Conservation (phyloP, 2,113 vertebrate genomes). For the Lipotes vexillifer region DNA sequence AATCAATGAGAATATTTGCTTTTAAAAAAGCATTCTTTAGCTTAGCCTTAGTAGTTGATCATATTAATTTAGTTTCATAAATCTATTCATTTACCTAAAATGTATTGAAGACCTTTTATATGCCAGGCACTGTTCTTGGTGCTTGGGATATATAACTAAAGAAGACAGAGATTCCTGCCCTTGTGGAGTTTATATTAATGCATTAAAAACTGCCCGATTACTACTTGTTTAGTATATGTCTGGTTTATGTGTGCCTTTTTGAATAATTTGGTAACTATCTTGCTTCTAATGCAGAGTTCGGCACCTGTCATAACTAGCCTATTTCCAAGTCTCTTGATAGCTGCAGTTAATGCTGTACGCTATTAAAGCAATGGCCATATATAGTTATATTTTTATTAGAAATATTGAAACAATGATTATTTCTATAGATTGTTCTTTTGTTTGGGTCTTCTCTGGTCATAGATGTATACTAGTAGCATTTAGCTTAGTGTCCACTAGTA, state of each 20-base stretch:
- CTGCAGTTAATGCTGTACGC: background rate
- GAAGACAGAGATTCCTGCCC: background rate
- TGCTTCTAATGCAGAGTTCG: background rate
- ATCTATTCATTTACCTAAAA: background rate
- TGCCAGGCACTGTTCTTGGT: background rate
- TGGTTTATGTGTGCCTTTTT: background rate
- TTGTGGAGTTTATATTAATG: background rate
- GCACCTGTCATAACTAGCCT: background rate
- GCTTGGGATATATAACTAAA: background rate
- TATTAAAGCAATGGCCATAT: background rate
- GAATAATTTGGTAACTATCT: background rate
- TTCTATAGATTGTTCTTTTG: background rate
- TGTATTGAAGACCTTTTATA: background rate
- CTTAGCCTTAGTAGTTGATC: background rate
- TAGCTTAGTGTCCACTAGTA: background rate
- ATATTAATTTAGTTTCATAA: slow-evolving; percentile 22
- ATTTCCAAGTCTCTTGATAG: background rate
- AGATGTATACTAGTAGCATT: background rate
- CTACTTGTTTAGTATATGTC: background rate
- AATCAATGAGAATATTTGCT: background rate
- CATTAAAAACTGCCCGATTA: background rate
- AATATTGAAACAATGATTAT: slow-evolving; percentile 23
- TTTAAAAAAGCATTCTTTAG: background rate
- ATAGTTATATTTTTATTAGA: slow-evolving; percentile 28
- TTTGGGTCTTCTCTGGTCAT: background rate